Conservation (phyloP, 2,797 vertebrate genomes). For the Rhynchotus rufescens region DNA sequence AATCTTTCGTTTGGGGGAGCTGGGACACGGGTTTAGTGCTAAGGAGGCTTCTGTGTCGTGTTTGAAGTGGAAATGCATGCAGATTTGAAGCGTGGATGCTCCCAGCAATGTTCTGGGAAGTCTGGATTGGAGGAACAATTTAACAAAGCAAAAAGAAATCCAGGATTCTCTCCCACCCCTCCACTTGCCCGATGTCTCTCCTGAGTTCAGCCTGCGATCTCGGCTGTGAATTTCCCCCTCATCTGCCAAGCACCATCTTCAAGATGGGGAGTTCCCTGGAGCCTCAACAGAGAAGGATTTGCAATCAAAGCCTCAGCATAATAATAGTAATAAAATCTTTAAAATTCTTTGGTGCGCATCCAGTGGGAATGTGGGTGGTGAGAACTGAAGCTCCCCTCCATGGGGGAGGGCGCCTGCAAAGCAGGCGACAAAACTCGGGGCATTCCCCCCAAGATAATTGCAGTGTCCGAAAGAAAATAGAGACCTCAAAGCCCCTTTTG, state of each 20-base stretch:
- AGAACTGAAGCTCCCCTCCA: neutral
- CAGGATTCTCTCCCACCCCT: neutral
- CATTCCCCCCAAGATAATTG: fast-evolving
- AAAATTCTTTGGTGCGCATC: neutral
- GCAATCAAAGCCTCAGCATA: conserved; percentile 17
- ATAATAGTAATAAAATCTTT: neutral
- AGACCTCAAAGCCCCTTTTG: neutral
- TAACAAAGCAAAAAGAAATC: neutral
- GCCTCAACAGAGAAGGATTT: conserved; percentile 47
- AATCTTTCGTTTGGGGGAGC: neutral
- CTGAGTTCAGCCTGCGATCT: neutral
- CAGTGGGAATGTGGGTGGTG: neutral
- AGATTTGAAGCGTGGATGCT: conserved; percentile 45
- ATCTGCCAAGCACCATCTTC: conserved; percentile 10
- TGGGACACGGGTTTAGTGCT: neutral
- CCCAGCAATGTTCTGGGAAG: conserved; percentile 50
- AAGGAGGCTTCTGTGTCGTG: neutral
- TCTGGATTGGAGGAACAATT: conserved; percentile 3
- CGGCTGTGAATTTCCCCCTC: neutral
- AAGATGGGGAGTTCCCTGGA: conserved; percentile 23
- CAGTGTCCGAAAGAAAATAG: neutral
- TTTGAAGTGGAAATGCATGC: conserved; percentile 74
- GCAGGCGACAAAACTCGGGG: neutral
- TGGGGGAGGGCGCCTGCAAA: neutral
- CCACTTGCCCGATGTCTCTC: neutral